Conservation (phyloP, 2,888 invertebrate genomes). For the Laothoe populi region DNA sequence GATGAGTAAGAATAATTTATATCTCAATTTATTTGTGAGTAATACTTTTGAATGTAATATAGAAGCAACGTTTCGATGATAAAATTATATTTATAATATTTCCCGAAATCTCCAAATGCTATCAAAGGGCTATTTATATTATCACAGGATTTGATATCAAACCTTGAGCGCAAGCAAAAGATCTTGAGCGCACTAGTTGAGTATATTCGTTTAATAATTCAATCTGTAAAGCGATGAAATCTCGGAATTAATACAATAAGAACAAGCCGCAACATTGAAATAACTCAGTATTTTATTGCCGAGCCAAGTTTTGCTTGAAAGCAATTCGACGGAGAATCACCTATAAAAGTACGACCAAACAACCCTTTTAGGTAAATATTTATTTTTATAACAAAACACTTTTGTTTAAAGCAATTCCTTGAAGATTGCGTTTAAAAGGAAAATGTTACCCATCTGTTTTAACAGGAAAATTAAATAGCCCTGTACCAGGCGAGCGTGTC, state of each 20-base stretch:
- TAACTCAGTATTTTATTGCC: conserved; percentile 50
- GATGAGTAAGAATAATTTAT: conserved; percentile 6
- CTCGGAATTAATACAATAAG: conserved; percentile 39
- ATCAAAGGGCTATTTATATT: conserved; percentile 29
- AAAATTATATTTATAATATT: background rate
- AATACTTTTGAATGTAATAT: background rate
- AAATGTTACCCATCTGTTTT: conserved; percentile 28
- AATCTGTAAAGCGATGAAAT: conserved; percentile 36
- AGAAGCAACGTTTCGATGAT: background rate
- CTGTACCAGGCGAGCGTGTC: background rate
- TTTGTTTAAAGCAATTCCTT: conserved; percentile 39
- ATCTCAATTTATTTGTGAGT: conserved; percentile 3
- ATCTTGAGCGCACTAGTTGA: conserved; percentile 28
- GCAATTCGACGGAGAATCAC: conserved; percentile 45
- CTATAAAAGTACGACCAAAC: conserved; percentile 49
- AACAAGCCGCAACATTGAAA: conserved; percentile 38
- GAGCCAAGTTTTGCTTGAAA: conserved; percentile 41
- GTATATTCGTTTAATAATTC: conserved; percentile 37
- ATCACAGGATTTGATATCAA: conserved; percentile 29
- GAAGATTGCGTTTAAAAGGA: conserved; percentile 34
- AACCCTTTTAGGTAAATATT: conserved; percentile 51
- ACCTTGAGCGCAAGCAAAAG: conserved; percentile 29
- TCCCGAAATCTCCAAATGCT: conserved; percentile 3
- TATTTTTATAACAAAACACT: conserved; percentile 47
- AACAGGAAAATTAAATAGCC: conserved; percentile 18